Base-by-base conservation (phyloP, 2,888 invertebrate genomes). In the Nomada hirtipes region DNA sequence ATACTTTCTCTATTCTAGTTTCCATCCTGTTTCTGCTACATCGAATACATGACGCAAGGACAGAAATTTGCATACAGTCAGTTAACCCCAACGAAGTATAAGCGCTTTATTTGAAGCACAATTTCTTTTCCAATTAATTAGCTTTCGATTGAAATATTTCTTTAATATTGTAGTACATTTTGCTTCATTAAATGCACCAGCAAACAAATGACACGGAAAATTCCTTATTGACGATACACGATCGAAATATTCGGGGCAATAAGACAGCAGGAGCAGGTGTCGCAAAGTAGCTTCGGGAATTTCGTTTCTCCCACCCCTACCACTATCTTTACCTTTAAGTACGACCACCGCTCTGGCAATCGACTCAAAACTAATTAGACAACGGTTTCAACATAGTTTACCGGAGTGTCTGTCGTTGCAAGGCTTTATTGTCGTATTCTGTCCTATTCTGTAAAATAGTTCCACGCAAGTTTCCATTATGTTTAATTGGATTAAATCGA, bases 351-450 rank as follows among this genome's bases (percentile, higher is more conserved):
- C 20, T 53, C 36, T 13, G 18, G 23, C 47, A 4, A 57, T 1
- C 18, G 29, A 0, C 36, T 71, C 60, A 79, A 67, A 82, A 59
- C 68, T 68, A 64, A 79, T 71, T 50, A 59, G 26, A 10, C 68
- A 0, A 42, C 52, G 42, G 18, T 44, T n/a, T 11, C 59, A 13
- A 42, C 20, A 42, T 36, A 42, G 50, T 55, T 13, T n/a, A 20
- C 59, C 20, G 1, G 67, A 20, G 18, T 23, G 47, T 23, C 7
- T 59, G 7, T 26, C 23, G 2, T 1, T 13, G 29, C 4, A 0
- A 18, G 15, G 23, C 10, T 23, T 44, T 15, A 10, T 7, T 4
- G 18, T 55, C 26, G 47, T 18, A 50, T 10, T 10, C 42, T n/a
- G 2, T 64, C n/a, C 18, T 44, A 4, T 11, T n/a, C 7, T 2